These are phyloP conservation scores for Archips crataeganus DNA, from an alignment of 2,888 invertebrate species.

Conservation along the genomic window DNA sequence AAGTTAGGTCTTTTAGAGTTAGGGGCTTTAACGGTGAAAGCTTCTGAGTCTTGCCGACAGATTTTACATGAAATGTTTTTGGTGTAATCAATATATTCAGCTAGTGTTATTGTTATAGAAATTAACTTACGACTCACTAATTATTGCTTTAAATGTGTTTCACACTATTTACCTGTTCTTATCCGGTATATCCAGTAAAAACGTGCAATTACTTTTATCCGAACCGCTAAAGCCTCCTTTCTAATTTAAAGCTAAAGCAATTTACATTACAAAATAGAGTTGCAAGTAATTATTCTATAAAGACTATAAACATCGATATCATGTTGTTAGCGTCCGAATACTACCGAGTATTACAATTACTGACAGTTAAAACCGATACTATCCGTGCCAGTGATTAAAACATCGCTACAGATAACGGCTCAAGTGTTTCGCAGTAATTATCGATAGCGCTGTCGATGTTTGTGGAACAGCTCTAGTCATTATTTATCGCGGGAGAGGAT, in stretches of 20 bases:
- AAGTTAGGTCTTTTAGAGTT: too few relatives aligned
- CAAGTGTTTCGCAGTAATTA: conserved; percentile 30
- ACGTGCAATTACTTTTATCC: too few relatives aligned
- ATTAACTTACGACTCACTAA: too few relatives aligned
- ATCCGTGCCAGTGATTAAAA: conserved; percentile 26
- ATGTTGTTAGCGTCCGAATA: conserved; percentile 1
- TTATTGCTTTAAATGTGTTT: not conserved
- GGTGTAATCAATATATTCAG: too few relatives aligned
- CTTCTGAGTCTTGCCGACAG: too few relatives aligned
- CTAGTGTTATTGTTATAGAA: too few relatives aligned
- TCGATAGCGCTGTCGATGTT: conserved; percentile 21
- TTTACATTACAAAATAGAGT: not conserved
- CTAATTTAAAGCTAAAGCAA: not conserved
- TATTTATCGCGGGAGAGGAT: conserved; percentile 15
- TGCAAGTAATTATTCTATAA: not conserved
- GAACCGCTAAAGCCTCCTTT: not conserved
- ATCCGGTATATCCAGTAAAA: too few relatives aligned
- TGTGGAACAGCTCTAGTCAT: conserved; percentile 12
- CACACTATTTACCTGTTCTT: too few relatives aligned
- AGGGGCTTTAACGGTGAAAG: too few relatives aligned
- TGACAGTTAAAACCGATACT: conserved; percentile 12
- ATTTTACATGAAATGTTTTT: too few relatives aligned
- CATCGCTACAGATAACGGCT: conserved; percentile 24
- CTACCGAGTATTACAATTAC: conserved; percentile 9
- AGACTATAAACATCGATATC: conserved; percentile 12